Evolutionary conservation across 1,140 invertebrate species (phyloP).

Genomic region (Sipha flava): DNA sequence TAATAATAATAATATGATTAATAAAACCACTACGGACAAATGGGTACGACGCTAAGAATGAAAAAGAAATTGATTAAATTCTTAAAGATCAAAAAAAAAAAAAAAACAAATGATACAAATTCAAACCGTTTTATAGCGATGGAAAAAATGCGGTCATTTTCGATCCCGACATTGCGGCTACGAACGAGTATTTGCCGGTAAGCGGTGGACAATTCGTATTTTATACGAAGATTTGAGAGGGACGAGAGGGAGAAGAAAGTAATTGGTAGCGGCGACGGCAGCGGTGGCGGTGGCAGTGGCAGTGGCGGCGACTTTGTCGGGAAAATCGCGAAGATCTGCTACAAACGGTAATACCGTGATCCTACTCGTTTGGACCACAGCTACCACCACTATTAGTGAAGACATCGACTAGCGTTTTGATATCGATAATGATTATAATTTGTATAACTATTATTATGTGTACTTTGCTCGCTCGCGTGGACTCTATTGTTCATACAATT

Average conservation of each 20-base stretch:
- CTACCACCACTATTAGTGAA: too few relatives aligned
- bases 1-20: too few relatives aligned
- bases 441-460: too few relatives aligned
- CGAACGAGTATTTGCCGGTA: neutral
- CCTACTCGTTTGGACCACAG: too few relatives aligned
- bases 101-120: neutral
- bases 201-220: neutral
- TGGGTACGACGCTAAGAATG: neutral
- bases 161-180: neutral
- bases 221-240: slow-evolving; percentile 20
- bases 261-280: neutral
- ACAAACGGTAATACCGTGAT: too few relatives aligned
- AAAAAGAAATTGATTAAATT: too few relatives aligned
- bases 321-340: neutral
- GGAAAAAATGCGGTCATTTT: neutral
- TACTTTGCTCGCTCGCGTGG: too few relatives aligned
- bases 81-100: too few relatives aligned
- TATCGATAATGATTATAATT: too few relatives aligned
- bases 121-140: neutral
- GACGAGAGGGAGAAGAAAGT: slow-evolving; percentile 7
- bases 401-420: too few relatives aligned
- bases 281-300: neutral
- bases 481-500: too few relatives aligned
- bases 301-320: neutral
- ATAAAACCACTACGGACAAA: too few relatives aligned